These are phyloP conservation scores for Cranoglanis bouderius DNA, from an alignment of 2,113 vertebrate genomes.

Conservation along the genomic window DNA sequence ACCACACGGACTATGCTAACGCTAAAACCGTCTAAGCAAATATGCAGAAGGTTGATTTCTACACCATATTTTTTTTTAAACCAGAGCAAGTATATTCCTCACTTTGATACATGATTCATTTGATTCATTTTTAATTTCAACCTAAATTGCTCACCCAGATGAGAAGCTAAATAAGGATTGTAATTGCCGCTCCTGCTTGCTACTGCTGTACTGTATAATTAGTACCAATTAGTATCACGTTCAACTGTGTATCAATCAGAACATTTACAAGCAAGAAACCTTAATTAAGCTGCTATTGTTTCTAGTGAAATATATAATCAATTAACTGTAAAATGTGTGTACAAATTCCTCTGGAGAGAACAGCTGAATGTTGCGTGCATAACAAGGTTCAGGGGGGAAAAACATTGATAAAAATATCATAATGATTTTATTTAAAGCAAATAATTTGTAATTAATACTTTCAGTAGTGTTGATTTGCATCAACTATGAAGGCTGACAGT, in stretches of 20 bases:
- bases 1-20: neutral
- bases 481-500: neutral
- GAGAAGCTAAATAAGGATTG: constrained; percentile 7
- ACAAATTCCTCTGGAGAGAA: neutral
- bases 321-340: neutral
- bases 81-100: neutral
- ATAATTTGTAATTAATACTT: neutral
- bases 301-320: constrained; percentile 17
- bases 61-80: neutral
- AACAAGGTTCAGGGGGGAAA: neutral
- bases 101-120: constrained; percentile 1
- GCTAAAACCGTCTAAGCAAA: neutral
- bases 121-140: neutral
- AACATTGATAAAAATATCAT: neutral
- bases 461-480: neutral
- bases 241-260: neutral
- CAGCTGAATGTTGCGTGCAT: neutral
- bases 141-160: neutral
- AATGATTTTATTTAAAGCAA: neutral
- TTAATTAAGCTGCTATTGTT: constrained; percentile 33
- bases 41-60: neutral
- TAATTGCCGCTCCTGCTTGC: neutral
- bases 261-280: neutral
- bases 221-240: constrained; percentile 18
- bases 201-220: constrained; percentile 27